phyloP scores from a whole-genome alignment of 2,888 invertebrate genomes.

The Pharmacophagus antenor region DNA sequence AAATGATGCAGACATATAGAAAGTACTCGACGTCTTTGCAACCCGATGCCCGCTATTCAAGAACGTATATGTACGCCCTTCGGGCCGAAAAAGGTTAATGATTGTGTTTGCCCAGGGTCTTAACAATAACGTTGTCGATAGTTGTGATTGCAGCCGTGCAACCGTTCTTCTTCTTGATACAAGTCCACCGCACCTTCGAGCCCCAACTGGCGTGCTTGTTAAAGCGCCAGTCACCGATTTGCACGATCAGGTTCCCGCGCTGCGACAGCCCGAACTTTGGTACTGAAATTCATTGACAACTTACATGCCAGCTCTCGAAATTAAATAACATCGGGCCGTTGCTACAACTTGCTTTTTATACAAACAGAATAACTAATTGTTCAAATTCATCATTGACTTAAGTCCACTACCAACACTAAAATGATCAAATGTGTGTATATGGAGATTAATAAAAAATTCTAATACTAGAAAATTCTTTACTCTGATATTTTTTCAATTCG shows the following conservation, averaged over 20 bases:
- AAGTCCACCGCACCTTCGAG: constrained; percentile 71
- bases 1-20: no score
- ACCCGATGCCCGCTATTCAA: no score
- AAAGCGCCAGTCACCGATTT: constrained; percentile 73
- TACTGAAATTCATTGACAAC: constrained; percentile 50
- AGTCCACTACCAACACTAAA: background rate
- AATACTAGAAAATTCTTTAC: no score
- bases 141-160: constrained; percentile 72
- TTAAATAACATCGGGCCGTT: background rate
- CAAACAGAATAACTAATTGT: no score
- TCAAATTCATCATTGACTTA: no score
- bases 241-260: constrained; percentile 69
- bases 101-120: constrained; percentile 70
- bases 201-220: constrained; percentile 74
- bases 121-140: constrained; percentile 68
- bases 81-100: constrained; percentile 48
- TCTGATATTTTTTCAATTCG: background rate
- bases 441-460: no score
- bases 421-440: no score
- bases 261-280: constrained; percentile 70
- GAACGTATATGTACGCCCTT: no score
- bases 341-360: no score
- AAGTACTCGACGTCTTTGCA: no score
- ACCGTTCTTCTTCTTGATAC: constrained; percentile 72
- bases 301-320: constrained; percentile 19